Evolutionary conservation across 2,888 invertebrate species (phyloP), one percentile per base, ranked within the genome.

Genomic region (Mesochorus sp.): DNA sequence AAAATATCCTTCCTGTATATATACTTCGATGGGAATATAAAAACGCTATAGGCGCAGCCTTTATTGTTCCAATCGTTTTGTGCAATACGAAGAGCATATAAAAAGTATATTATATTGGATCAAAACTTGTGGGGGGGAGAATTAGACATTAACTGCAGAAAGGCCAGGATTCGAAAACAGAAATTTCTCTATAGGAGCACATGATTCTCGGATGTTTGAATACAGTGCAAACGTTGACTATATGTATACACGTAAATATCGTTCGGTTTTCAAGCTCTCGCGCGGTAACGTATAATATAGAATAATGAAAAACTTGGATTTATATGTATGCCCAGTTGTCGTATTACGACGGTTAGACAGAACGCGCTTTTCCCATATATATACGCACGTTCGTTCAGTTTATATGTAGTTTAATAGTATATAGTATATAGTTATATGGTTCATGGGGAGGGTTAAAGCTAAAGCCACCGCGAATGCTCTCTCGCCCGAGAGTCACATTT

Each of bases 321-420:
- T 80, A 74, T 71, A 76, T 53, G 59, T 37, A 73, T n/a, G n/a
- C 42, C 59, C 76, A 64, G 68, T 73, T 72, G 79, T 79, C 62
- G 37, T 57, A 42, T 76, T 62, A 75, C 76, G 62, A 70, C 53
- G 68, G 72, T 53, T 75, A 49, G n/a, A n/a, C 53, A 14, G 51
- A 26, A 76, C 49, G 75, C 47, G n/a, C n/a, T n/a, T 47, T 76
- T 37, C 12, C 42, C 64, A 47, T 61, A 61, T 26, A 19, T n/a
- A n/a, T n/a, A n/a, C n/a, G n/a, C n/a, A n/a, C 55, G 55, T 55
- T 21, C 34, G 17, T 42, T 61, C 28, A 61, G 59, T 39, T 61
- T 61, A 39, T 64, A 59, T 59, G 70, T 42, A 53, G 62, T 64
- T 71, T 75, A 75, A 68, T 75, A 76, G 70, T 67, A 55, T 67